Evolutionary conservation across 1,140 invertebrate genomes (phyloP).

Genomic region (Gerris buenoi): DNA sequence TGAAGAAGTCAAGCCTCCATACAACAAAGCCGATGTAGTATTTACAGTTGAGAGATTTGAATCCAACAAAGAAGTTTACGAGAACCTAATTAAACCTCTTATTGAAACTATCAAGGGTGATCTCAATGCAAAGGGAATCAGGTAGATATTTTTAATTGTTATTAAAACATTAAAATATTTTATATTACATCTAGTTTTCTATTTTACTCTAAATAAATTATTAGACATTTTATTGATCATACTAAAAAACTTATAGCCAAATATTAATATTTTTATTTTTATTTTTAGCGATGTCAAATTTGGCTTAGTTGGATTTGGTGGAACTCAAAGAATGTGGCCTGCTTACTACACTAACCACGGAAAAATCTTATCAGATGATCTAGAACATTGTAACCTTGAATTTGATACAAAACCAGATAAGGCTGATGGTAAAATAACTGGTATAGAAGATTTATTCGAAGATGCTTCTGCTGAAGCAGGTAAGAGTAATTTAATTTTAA

Average conservation of each 20-base stretch:
- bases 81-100: neutral
- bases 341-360: neutral
- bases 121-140: neutral
- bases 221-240: neutral
- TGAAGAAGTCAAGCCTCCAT: neutral
- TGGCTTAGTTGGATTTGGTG: neutral
- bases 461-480: neutral
- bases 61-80: neutral
- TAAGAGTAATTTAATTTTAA: no score
- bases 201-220: constrained; percentile 2
- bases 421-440: no score
- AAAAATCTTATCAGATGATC: neutral
- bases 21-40: neutral
- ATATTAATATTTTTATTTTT: neutral
- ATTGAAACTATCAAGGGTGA: neutral
- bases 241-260: neutral
- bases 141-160: neutral
- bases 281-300: neutral
- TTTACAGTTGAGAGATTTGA: neutral
- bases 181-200: no score
- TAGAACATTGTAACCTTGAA: neutral
- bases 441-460: neutral
- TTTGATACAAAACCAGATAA: neutral
- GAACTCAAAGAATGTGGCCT: neutral
- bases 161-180: no score